Percentiles rank a stretch among this genome's conserved stretches.
Conservation (phyloP, 2,113 vertebrate genomes). For the Tragelaphus strepsiceros region DNA sequence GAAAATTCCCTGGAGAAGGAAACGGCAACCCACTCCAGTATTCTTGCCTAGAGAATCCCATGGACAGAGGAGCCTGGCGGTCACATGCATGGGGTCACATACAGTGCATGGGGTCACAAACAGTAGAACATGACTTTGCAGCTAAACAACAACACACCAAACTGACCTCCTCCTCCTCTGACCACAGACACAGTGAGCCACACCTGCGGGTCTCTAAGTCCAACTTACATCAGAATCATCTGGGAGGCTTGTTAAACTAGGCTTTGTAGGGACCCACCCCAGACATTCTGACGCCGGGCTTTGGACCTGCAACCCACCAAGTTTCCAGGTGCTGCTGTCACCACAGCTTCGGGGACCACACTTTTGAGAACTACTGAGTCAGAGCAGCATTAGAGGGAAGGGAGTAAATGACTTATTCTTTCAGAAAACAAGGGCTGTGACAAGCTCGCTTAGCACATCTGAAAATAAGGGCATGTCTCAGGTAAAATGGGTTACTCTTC, state of each 20-base stretch:
- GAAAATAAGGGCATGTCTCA: background rate
- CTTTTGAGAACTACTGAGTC: background rate
- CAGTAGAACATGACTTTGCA: background rate
- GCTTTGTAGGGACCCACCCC: no score
- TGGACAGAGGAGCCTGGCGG: background rate
- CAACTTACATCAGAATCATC: background rate
- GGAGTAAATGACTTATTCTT: background rate
- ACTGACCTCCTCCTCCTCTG: background rate
- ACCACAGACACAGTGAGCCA: accelerated
- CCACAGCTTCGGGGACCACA: accelerated
- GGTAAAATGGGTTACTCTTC: background rate
- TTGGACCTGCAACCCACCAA: background rate
- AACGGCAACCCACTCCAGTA: background rate
- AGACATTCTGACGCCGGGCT: background rate
- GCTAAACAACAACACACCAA: background rate
- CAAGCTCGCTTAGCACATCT: background rate
- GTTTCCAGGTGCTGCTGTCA: background rate
- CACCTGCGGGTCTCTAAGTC: background rate
- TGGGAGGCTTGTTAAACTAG: no score
- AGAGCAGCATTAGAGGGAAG: accelerated
- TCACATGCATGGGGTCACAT: background rate
- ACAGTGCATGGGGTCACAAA: background rate
- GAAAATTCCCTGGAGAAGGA: background rate
- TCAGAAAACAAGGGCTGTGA: accelerated
- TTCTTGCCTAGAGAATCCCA: background rate